Evolutionary conservation across 2,888 invertebrate species (phyloP).

Genomic region (Zygogramma bicolorata): DNA sequence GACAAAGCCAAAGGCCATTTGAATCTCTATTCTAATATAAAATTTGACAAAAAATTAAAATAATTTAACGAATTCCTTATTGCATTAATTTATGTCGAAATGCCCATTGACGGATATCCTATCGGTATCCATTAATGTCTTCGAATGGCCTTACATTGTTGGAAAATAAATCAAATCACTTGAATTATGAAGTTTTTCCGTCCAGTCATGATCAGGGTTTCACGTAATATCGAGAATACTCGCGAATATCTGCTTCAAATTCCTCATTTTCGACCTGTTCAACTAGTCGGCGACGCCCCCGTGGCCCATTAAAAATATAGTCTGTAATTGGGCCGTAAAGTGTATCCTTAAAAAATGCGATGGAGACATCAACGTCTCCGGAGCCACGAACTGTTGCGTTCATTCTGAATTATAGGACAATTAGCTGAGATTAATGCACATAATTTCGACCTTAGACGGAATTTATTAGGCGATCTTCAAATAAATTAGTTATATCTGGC

Average conservation of each 20-base stretch:
- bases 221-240: not conserved
- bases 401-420: slow-evolving; percentile 63
- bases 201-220: not conserved
- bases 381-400: slow-evolving; percentile 60
- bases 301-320: slow-evolving; percentile 16
- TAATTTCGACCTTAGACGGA: slow-evolving; percentile 60
- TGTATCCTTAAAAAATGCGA: slow-evolving; percentile 50
- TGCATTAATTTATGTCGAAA: too few relatives aligned
- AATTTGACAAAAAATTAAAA: too few relatives aligned
- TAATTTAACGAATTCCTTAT: too few relatives aligned
- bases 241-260: not conserved
- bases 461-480: slow-evolving; percentile 50
- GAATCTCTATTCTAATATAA: too few relatives aligned
- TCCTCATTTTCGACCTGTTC: not conserved
- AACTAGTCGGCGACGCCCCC: not conserved
- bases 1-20: too few relatives aligned
- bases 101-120: too few relatives aligned
- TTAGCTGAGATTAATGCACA: slow-evolving; percentile 63
- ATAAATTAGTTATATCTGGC: slow-evolving; percentile 21
- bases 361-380: slow-evolving; percentile 61
- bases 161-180: too few relatives aligned
- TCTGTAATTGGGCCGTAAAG: slow-evolving; percentile 51
- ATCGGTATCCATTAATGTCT: too few relatives aligned
- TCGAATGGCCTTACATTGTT: too few relatives aligned
- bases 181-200: too few relatives aligned